These are phyloP conservation scores for Tachysurus fulvidraco DNA, from an alignment of 2,113 vertebrate species.

Conservation along the genomic window DNA sequence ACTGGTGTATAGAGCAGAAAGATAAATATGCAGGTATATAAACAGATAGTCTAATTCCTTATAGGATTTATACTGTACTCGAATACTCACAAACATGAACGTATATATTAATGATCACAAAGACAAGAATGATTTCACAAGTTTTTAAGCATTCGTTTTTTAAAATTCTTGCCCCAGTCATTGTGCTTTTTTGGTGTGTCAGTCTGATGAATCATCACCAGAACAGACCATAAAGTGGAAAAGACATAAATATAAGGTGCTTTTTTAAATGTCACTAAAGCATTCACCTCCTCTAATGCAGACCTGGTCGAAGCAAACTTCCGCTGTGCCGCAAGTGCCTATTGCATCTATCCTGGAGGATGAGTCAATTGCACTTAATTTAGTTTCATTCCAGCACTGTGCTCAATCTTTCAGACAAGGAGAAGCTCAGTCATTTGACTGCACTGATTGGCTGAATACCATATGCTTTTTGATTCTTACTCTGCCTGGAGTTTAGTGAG, in stretches of 20 bases:
- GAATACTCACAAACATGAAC: not conserved
- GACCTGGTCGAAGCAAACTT: constrained; percentile 6
- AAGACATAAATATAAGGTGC: constrained; percentile 13
- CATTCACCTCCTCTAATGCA: constrained; percentile 13
- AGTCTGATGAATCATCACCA: constrained; percentile 22
- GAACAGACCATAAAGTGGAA: constrained; percentile 11
- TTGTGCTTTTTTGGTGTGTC: constrained; percentile 1
- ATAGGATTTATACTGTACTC: not conserved
- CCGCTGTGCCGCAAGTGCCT: not conserved
- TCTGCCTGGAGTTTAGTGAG: not conserved
- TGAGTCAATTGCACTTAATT: constrained; percentile 36
- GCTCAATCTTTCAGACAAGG: not conserved
- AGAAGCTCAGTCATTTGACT: constrained; percentile 14
- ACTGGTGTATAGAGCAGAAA: not conserved
- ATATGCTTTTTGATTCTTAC: constrained; percentile 22
- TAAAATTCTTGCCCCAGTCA: not conserved
- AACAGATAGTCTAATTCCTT: not conserved
- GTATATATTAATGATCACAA: not conserved
- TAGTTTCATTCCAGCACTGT: constrained; percentile 24
- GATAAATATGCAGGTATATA: not conserved
- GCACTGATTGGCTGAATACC: constrained; percentile 22
- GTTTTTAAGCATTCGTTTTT: constrained; percentile 2
- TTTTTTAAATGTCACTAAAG: constrained; percentile 31
- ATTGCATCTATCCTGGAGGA: constrained; percentile 18
- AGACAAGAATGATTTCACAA: not conserved